These are phyloP conservation scores for Euplagia quadripunctaria DNA, from an alignment of 2,888 invertebrate species.

Conservation along the genomic window DNA sequence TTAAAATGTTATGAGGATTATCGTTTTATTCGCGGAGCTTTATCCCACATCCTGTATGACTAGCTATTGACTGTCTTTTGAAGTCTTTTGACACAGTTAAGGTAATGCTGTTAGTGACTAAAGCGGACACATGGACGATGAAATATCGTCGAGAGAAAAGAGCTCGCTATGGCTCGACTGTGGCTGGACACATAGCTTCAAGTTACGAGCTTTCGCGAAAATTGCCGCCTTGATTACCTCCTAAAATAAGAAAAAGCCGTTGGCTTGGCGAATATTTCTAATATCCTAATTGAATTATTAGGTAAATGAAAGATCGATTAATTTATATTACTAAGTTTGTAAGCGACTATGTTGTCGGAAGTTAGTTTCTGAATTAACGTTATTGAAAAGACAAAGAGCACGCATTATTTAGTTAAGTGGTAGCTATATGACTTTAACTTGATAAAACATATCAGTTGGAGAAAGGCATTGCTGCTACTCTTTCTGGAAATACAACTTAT, in stretches of 20 bases:
- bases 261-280: constrained; percentile 15
- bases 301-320: neutral
- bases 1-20: neutral
- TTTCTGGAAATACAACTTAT: too few relatives aligned
- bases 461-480: too few relatives aligned
- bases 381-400: neutral
- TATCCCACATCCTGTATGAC: neutral
- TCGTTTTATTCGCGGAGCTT: neutral
- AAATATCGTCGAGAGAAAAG: constrained; percentile 31
- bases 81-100: constrained; percentile 41
- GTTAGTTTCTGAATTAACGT: neutral
- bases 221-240: constrained; percentile 16
- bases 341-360: neutral
- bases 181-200: constrained; percentile 27
- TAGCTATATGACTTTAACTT: too few relatives aligned
- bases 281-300: neutral
- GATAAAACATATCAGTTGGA: too few relatives aligned
- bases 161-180: constrained; percentile 10
- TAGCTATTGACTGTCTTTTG: constrained; percentile 31
- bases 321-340: neutral
- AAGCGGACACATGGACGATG: constrained; percentile 36
- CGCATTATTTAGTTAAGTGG: neutral
- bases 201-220: constrained; percentile 37
- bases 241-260: constrained; percentile 25
- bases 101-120: constrained; percentile 50